Percentiles rank a stretch among this genome's conserved stretches.
Conservation (phyloP, 2,797 vertebrate genomes). For the Anguilla anguilla region DNA sequence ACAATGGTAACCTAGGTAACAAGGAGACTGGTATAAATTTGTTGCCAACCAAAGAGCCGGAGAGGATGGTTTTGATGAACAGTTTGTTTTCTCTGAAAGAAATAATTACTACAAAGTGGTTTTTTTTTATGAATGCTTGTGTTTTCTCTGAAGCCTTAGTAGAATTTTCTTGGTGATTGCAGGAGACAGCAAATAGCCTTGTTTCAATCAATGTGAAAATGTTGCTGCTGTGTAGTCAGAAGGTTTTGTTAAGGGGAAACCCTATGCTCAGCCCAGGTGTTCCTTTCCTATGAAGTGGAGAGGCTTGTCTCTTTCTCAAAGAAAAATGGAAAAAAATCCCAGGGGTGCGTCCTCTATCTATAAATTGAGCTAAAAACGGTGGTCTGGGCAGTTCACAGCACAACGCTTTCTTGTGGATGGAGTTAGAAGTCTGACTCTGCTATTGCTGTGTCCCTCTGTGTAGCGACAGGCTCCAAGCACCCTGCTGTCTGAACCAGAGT, state of each 20-base stretch:
- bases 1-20: slow-evolving; percentile 64
- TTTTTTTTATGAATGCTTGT: slow-evolving; percentile 55
- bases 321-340: not conserved
- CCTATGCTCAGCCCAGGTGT: not conserved
- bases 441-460: not conserved
- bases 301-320: not conserved
- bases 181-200: slow-evolving; percentile 48
- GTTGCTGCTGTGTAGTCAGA: not conserved
- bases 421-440: not conserved
- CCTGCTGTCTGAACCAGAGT: not conserved
- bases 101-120: slow-evolving; percentile 58
- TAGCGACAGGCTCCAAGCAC: not conserved
- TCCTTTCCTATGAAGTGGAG: not conserved
- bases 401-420: not conserved
- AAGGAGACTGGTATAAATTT: slow-evolving; percentile 51
- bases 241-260: slow-evolving; percentile 10
- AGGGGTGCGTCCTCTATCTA: not conserved
- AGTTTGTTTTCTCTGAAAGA: slow-evolving; percentile 58
- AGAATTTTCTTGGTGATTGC: slow-evolving; percentile 1
- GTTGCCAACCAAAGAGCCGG: slow-evolving; percentile 59
- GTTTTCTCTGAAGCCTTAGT: slow-evolving; percentile 35
- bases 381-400: not conserved
- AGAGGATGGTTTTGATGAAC: slow-evolving; percentile 60
- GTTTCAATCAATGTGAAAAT: slow-evolving; percentile 5
- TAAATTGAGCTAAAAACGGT: not conserved